Percentiles rank a stretch among this genome's conserved stretches.
These are phyloP conservation scores for Syrmaticus mikado DNA, from an alignment of 2,113 vertebrate species.

Conservation along the genomic window DNA sequence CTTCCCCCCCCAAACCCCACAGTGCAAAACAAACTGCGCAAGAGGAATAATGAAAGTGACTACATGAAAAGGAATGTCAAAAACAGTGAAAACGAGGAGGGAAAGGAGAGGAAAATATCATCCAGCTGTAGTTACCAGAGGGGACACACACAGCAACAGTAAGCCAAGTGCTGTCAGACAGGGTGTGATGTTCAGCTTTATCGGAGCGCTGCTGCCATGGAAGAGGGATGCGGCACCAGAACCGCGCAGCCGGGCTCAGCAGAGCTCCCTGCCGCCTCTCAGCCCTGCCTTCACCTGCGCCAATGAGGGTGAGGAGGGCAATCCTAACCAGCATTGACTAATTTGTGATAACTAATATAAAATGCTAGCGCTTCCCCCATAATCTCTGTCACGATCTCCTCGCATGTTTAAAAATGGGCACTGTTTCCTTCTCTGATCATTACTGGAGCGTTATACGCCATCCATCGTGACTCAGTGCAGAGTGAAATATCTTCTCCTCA, in stretches of 20 bases:
- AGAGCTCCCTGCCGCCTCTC: neutral
- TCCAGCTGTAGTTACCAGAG: neutral
- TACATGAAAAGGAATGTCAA: neutral
- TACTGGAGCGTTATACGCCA: neutral
- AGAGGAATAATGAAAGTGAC: neutral
- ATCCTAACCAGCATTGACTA: neutral
- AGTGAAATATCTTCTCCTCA: neutral
- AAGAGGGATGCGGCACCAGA: neutral
- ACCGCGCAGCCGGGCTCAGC: neutral
- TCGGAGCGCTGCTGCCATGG: neutral
- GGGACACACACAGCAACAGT: neutral
- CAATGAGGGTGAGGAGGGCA: constrained; percentile 35
- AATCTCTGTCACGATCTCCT: neutral
- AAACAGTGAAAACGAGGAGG: neutral
- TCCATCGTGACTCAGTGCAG: neutral
- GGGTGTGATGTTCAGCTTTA: neutral
- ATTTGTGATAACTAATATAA: neutral
- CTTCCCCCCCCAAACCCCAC: neutral
- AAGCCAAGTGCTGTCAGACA: constrained; percentile 22
- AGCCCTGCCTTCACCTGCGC: neutral
- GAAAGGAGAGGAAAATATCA: neutral
- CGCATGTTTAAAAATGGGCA: neutral
- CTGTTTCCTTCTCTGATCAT: constrained; percentile 4
- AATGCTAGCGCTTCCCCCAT: neutral
- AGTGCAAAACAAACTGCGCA: accelerated